Evolutionary conservation across 2,888 invertebrate species (phyloP).

Genomic region (Yponomeuta sedellus): DNA sequence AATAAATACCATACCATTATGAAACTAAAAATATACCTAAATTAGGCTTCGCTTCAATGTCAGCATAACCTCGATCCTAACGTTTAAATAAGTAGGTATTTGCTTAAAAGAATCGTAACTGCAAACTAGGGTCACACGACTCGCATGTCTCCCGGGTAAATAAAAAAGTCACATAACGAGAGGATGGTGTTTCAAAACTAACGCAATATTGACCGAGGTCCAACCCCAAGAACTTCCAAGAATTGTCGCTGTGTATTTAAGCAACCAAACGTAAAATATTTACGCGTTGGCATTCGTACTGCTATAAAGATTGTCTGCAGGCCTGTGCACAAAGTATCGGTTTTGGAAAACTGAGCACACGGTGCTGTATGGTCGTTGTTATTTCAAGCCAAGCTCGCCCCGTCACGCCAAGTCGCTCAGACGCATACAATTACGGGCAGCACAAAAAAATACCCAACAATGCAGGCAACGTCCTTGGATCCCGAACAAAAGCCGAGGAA

Average conservation of each 20-base stretch:
- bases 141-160: background rate
- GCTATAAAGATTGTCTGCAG: constrained; percentile 39
- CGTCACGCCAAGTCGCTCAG: constrained; percentile 62
- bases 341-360: constrained; percentile 25
- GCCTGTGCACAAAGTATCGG: constrained; percentile 21
- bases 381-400: constrained; percentile 38
- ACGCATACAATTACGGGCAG: constrained; percentile 67
- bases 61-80: background rate
- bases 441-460: constrained; percentile 64
- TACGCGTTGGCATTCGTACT: constrained; percentile 29
- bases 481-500: constrained; percentile 73
- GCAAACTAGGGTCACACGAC: background rate
- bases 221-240: constrained; percentile 26
- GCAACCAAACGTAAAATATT: constrained; percentile 40
- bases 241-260: constrained; percentile 26
- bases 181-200: constrained; percentile 4
- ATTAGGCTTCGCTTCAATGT: background rate
- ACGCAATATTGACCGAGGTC: constrained; percentile 11
- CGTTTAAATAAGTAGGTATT: background rate
- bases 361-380: constrained; percentile 44
- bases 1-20: no score
- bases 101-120: background rate
- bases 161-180: background rate
- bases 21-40: background rate
- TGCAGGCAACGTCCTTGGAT: constrained; percentile 68